phyloP scores from a whole-genome alignment of 2,797 vertebrate genomes.

The Chanos chanos region DNA sequence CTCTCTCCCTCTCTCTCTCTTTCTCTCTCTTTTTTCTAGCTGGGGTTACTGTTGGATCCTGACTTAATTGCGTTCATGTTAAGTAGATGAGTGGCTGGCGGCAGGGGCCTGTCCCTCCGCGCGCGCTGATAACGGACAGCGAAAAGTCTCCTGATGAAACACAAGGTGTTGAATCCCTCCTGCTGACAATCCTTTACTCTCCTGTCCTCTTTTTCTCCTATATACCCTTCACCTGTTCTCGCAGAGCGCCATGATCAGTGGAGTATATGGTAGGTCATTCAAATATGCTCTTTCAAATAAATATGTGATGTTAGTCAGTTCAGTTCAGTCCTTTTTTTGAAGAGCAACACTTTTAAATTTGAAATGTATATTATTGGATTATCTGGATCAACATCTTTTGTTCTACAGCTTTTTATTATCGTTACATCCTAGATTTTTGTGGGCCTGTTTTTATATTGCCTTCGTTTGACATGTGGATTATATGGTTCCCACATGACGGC shows the following conservation, averaged over 20 bases:
- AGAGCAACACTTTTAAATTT: too few species aligned
- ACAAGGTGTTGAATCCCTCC: too few species aligned
- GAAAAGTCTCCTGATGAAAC: constrained; percentile 6
- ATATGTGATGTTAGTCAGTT: constrained; percentile 51
- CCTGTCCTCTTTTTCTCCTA: constrained; percentile 70
- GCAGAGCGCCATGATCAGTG: constrained; percentile 98
- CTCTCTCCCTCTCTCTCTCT: background rate
- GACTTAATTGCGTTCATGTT: constrained; percentile 1
- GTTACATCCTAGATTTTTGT: too few species aligned
- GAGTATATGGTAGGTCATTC: constrained; percentile 93
- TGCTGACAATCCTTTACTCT: constrained; percentile 75
- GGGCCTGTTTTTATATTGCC: background rate
- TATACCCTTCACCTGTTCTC: constrained; percentile 29
- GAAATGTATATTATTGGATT: too few species aligned
- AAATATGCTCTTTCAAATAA: constrained; percentile 64
- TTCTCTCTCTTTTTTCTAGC: constrained; percentile 1
- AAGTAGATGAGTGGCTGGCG: background rate
- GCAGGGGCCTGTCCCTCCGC: too few species aligned
- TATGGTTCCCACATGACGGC: background rate
- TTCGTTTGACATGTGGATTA: background rate
- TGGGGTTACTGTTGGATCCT: background rate
- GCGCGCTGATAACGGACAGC: too few species aligned
- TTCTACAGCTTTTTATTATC: too few species aligned
- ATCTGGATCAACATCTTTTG: too few species aligned
- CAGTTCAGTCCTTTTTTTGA: too few species aligned